Percentiles rank a stretch among this genome's conserved stretches.
phyloP scores from a whole-genome alignment of 2,113 vertebrate genomes.

The Varanus komodoensis region DNA sequence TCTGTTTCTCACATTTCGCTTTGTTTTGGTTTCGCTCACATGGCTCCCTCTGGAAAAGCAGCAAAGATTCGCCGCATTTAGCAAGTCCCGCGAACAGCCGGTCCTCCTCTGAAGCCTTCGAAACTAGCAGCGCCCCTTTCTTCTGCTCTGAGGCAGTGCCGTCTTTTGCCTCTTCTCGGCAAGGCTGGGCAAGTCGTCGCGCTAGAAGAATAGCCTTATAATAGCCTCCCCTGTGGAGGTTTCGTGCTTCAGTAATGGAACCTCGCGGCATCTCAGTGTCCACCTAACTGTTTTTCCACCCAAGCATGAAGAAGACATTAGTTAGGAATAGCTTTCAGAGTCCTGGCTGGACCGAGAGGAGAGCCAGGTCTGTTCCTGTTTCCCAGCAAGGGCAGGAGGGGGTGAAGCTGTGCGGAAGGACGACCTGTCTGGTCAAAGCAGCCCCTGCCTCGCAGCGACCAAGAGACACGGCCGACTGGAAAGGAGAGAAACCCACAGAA shows the following conservation, averaged over 20 bases:
- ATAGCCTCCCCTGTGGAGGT: background rate
- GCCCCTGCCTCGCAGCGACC: background rate
- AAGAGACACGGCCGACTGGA: background rate
- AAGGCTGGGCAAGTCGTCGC: too few species aligned
- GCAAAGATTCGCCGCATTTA: too few species aligned
- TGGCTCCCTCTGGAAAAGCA: too few species aligned
- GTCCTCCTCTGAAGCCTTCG: background rate
- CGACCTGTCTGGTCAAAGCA: background rate
- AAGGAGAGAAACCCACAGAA: background rate
- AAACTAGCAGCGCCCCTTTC: background rate
- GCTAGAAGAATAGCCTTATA: background rate
- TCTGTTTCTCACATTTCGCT: too few species aligned
- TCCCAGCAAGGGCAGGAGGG: rapidly evolving
- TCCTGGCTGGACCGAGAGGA: background rate
- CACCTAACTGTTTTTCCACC: background rate
- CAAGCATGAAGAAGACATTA: background rate
- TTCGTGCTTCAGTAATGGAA: rapidly evolving
- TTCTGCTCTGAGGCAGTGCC: background rate
- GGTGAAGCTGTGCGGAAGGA: background rate
- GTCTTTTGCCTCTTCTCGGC: background rate
- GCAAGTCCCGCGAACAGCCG: too few species aligned
- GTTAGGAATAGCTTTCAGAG: rapidly evolving
- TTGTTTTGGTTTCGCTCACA: too few species aligned
- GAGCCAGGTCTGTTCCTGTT: background rate
- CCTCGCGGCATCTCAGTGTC: rapidly evolving